Evolutionary conservation across 92 coral and sea anemone genomes (phyloP), one percentile per base, ranked within the genome.

Genomic region (Epizoanthus scotinus): DNA sequence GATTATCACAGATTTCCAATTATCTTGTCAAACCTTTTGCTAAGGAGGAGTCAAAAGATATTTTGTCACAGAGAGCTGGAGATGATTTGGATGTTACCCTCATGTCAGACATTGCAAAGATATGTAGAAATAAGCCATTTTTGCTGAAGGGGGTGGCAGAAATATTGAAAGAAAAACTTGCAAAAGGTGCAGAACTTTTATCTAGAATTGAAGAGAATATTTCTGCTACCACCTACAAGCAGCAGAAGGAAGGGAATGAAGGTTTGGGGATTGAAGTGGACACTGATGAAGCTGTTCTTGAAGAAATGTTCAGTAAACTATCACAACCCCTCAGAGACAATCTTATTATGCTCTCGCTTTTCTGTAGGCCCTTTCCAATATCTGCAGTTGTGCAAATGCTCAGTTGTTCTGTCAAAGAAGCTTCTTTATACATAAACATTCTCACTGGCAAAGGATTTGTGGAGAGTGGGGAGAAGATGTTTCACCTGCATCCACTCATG

Each of bases 401-500:
- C 24, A 17, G 26, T 60, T 10, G 65, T 19, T 60, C 65, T 20
- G 14, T 27, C 24, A 60, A 60, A 60, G 65, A 60, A 60, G 24
- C 65, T 60, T 27, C 14, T 5, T 60, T 6, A 3, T 60, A 60
- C 26, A 7, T 60, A 60, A 60, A 60, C 65, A 60, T 60, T 60
- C 65, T 60, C 0, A 10, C 22, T 19, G 27, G 65, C 65, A 60
- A 60, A 60, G 65, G 65, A n/a, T 60, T 24, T 60, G 65, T 60
- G 14, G 5, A 62, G 6, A 31, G 67, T 6, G 27, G 20, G 20
- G 54, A 61, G 29, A 44, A 1, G 22, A 28, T 66, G 63, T 89
- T 82, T 22, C 87, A 86, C 66, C 63, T 89, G 25, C 93, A 89
- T 22, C 89, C 93, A 0, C 52, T 86, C 67, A 70, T 86, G 72